A percentile compares a stretch with the other conserved stretches of the same genome.
phyloP scores from a whole-genome alignment of 2,888 invertebrate species.

The Hedychridium roseum region DNA sequence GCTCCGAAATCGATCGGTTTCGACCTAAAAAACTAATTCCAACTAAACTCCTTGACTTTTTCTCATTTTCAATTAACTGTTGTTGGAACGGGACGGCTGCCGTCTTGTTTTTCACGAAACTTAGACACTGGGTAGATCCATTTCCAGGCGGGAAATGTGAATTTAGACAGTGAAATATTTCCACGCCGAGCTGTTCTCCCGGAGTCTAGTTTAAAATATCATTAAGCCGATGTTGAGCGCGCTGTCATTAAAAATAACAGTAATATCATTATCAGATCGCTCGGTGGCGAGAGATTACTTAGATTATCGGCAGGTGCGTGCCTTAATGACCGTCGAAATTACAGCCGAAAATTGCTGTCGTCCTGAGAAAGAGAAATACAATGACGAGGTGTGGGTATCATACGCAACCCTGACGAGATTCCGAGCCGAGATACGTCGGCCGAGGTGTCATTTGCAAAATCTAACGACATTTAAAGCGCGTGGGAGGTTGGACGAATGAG shows the following conservation, averaged over 20 bases:
- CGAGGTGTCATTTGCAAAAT: constrained; percentile 29
- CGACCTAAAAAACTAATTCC: too few relatives aligned
- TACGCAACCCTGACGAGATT: constrained; percentile 17
- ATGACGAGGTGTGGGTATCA: constrained; percentile 9
- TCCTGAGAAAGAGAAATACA: constrained; percentile 23
- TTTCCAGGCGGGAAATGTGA: not conserved
- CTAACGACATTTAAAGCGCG: constrained; percentile 12
- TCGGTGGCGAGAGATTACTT: constrained; percentile 30
- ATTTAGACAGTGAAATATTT: not conserved
- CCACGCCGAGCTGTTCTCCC: too few relatives aligned
- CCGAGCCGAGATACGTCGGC: constrained; percentile 18
- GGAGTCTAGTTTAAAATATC: constrained; percentile 14
- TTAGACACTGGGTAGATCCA: not conserved
- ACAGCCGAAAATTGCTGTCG: constrained; percentile 34
- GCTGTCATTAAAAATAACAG: constrained; percentile 17
- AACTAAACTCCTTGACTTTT: too few relatives aligned
- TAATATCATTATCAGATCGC: constrained; percentile 33
- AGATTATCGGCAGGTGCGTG: constrained; percentile 43
- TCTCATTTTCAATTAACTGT: too few relatives aligned
- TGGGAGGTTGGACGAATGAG: too few relatives aligned
- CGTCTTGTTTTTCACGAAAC: too few relatives aligned
- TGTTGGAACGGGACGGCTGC: too few relatives aligned
- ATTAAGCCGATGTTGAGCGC: constrained; percentile 14
- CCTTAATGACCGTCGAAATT: constrained; percentile 38
- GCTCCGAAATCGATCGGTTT: constrained; percentile 1